Base-by-base conservation (phyloP, 2,888 invertebrate genomes). In the Cheilosia pagana region DNA sequence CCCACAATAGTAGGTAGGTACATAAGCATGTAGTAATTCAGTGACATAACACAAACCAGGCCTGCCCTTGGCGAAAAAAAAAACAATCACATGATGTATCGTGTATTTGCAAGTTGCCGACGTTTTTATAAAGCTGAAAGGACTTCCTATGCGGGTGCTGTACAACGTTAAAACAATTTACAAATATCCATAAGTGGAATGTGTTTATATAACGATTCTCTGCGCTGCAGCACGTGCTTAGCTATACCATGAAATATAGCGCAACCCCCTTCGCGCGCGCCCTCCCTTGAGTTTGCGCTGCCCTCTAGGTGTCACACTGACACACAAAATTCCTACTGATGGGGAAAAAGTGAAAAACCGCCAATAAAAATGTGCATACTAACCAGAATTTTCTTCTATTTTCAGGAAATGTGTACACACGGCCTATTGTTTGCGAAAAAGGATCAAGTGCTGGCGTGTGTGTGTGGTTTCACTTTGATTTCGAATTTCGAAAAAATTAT, bases 191-290 rank as follows among this genome's bases (percentile, higher is more conserved):
- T 4, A 41, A 55, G 60, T 78, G 50, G 55, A 79, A 75, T 12
- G 52, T 74, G 63, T 83, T 83, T 83, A 83, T 78, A 53, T 83
- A 83, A 83, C 82, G 50, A 55, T 45, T 23, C 5, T 45, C 14
- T 1, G 45, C 21, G 12, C 25, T 59, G 50, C 68, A 79, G 79
- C 83, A 83, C 83, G 83, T 83, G 83, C 74, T 74, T 65, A 63
- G 59, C 52, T 67, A 35, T 35, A 75, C 55, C 19, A 55, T 35
- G 60, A 72, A 77, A 48, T n/a, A 43, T 35, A 53, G 45, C 41
- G 50, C 23, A 14, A 59, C 55, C 60, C 16, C 52, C 41, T 5
- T 12, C 3, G 45, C 19, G 45, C 14, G 12, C 28, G 19, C 21
- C 50, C 28, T 25, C n/a, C 10, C 28, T 28, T 16, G 39, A 59